These are phyloP conservation scores for Aplocera efformata DNA, from an alignment of 2,888 invertebrate genomes.

Conservation along the genomic window DNA sequence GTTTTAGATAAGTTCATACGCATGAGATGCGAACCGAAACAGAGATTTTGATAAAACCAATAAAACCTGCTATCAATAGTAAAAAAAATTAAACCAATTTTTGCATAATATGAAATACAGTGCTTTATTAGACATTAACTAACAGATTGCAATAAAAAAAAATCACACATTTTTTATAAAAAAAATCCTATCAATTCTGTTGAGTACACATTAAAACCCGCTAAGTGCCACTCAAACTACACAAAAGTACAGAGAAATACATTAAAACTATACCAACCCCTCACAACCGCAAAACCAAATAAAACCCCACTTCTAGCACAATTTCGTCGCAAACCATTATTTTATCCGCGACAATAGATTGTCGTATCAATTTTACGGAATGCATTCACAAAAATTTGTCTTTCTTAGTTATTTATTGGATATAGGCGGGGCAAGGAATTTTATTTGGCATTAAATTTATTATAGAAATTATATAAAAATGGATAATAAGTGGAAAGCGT, in stretches of 20 bases:
- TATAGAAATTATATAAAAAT: slow-evolving; percentile 69
- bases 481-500: slow-evolving; percentile 73
- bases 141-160: too few species aligned
- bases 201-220: slow-evolving; percentile 34
- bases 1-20: too few species aligned
- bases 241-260: slow-evolving; percentile 29
- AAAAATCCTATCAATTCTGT: slow-evolving; percentile 41
- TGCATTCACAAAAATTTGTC: slow-evolving; percentile 34
- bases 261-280: slow-evolving; percentile 40
- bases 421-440: slow-evolving; percentile 58
- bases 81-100: too few species aligned
- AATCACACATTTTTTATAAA: too few species aligned
- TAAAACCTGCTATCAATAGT: too few species aligned
- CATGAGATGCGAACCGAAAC: too few species aligned
- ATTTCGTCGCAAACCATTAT: slow-evolving; percentile 36
- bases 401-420: slow-evolving; percentile 43
- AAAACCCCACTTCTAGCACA: slow-evolving; percentile 46
- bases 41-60: too few species aligned
- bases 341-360: slow-evolving; percentile 30
- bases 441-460: slow-evolving; percentile 75
- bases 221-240: slow-evolving; percentile 35
- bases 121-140: too few species aligned
- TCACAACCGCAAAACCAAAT: slow-evolving; percentile 36
- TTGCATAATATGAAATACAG: too few species aligned
- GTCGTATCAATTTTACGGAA: slow-evolving; percentile 52